Evolutionary conservation across 2,797 vertebrate species (phyloP), one percentile per base, ranked within the genome.

Genomic region (Hydrocynus forskahlii): DNA sequence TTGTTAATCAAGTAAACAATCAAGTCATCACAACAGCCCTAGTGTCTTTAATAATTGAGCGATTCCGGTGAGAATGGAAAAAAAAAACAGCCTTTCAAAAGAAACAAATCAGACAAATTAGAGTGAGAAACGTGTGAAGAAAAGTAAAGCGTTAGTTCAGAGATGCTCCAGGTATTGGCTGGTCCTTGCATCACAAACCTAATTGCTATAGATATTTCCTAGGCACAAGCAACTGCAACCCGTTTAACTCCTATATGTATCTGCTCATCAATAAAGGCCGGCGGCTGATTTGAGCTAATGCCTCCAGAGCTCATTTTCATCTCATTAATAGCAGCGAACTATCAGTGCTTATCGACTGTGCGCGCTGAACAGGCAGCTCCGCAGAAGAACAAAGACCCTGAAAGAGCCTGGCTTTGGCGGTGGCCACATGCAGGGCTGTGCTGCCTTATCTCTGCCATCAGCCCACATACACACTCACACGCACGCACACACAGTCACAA

Each of bases 281-380:
- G 25, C 63, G 64, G 72, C 12, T 17, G 72, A 73, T 71, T 79
- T 77, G 60, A 76, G 74, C 55, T 76, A 76, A 76, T 73, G 73
- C 68, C 67, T 79, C 25, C 55, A 54, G 60, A 62, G 64, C 66
- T 78, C 12, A 81, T 84, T 81, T 86, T 84, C 78, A 84, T 79
- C 67, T 75, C 40, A 43, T 77, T 74, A 83, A 79, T 71, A 73
- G 63, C 72, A 79, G 57, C 21, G 40, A 71, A 29, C 73, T 72
- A 72, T 78, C 71, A 72, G 81, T 71, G 64, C 81, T 80, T 81
- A 85, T 83, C 59, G 50, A 77, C 38, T 78, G 74, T 74, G 70
- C 75, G 69, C 82, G 73, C 74, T 77, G 72, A 84, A 79, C 80
- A 78, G 67, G 73, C 76, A 63, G 71, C 73, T 17, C 52, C 64